Evolutionary conservation across 1,140 invertebrate genomes (phyloP).

Genomic region (Camponotus vicinus): DNA sequence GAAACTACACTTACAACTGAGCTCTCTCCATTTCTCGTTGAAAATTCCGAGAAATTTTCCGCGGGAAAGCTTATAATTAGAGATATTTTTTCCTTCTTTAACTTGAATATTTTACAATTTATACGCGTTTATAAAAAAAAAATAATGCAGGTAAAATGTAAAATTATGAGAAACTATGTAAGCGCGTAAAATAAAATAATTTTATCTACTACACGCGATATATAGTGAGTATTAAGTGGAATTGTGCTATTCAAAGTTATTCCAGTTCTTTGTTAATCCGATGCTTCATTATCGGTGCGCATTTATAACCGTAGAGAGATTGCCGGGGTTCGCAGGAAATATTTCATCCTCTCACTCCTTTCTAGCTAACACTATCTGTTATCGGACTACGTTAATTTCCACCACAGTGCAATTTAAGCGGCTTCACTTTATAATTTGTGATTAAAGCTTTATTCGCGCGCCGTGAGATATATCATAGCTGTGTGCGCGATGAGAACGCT

Average conservation of each 20-base stretch:
- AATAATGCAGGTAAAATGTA: background rate
- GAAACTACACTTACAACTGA: conserved; percentile 5
- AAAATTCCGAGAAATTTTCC: conserved; percentile 9
- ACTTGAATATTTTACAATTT: background rate
- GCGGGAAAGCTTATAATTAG: background rate
- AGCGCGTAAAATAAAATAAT: background rate
- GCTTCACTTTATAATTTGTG: conserved; percentile 54
- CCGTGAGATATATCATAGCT: conserved; percentile 2
- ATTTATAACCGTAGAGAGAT: conserved; percentile 1
- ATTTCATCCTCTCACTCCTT: conserved; percentile 14
- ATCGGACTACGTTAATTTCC: conserved; percentile 49
- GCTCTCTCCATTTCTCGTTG: background rate
- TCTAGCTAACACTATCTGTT: conserved; percentile 4
- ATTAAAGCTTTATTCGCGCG: conserved; percentile 50
- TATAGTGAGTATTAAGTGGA: background rate
- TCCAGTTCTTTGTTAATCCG: conserved; percentile 5
- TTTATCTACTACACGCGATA: background rate
- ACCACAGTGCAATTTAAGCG: conserved; percentile 51
- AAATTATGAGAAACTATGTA: background rate
- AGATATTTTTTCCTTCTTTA: background rate
- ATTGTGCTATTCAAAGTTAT: background rate
- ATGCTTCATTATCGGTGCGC: background rate
- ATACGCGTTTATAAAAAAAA: background rate
- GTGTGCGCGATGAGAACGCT: conserved; percentile 19
- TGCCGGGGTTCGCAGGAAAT: conserved; percentile 27